phyloP scores from a whole-genome alignment of 2,797 vertebrate species.

The Gymnoscopelus braueri region DNA sequence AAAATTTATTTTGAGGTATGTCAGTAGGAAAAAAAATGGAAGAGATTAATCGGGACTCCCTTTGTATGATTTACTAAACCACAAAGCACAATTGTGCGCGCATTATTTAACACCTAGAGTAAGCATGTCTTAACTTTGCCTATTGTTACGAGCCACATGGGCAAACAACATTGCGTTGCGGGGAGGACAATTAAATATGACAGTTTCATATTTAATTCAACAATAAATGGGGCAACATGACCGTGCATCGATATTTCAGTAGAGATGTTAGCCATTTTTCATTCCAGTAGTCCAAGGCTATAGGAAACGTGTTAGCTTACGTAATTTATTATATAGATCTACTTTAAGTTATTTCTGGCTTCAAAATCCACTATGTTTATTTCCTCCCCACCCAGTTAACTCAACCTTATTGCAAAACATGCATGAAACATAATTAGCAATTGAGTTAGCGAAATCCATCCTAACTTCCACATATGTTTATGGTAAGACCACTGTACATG shows the following conservation, averaged over 20 bases:
- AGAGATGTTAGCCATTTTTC: constrained; percentile 1
- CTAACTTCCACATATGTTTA: no score
- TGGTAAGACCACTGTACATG: no score
- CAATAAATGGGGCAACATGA: constrained; percentile 15
- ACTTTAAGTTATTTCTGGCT: constrained; percentile 5
- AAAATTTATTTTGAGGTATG: constrained; percentile 27
- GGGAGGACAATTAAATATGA: neutral
- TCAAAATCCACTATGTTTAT: no score
- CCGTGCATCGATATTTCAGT: neutral
- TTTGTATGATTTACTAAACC: constrained; percentile 27
- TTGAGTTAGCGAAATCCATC: no score
- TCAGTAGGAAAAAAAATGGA: constrained; percentile 29
- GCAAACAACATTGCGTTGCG: neutral
- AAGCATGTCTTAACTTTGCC: constrained; percentile 1
- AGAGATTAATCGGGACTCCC: constrained; percentile 24
- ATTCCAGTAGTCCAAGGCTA: neutral
- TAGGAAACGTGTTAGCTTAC: neutral
- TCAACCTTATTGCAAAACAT: no score
- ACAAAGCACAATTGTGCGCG: constrained; percentile 17
- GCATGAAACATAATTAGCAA: no score
- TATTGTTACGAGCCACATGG: neutral
- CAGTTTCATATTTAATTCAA: constrained; percentile 1
- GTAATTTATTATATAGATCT: constrained; percentile 9
- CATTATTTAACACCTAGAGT: constrained; percentile 23
- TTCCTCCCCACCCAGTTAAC: no score